Evolutionary conservation across 2,888 invertebrate genomes (phyloP), one percentile per base, ranked within the genome.

Genomic region (Halictus quadricinctus): DNA sequence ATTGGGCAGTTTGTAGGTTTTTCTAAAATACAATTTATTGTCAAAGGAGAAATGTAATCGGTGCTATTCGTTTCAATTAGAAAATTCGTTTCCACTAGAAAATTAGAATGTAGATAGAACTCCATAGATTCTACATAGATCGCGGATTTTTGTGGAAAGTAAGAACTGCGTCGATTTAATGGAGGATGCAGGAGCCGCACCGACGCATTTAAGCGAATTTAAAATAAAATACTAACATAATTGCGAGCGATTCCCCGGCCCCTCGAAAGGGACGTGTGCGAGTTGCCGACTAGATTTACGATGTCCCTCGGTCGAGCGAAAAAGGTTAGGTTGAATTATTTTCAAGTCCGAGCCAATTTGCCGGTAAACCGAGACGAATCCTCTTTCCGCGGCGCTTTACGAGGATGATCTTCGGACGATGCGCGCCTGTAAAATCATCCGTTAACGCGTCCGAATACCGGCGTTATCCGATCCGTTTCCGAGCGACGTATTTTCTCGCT

Each of bases 391-490:
- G 7, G 58, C 41, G 54, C 54, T 58, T 58, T 41, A 58, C 54
- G 69, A 69, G 25, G 60, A 43, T 41, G 3, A 75, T 43, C 75
- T 7, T 54, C 29, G 10, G 21, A 0, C 41, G 29, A 66, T 25
- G 15, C 10, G 21, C n/a, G n/a, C n/a, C 18, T 54, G 80, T 48
- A 58, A 80, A 70, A 80, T 18, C 58, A 78, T 72, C 58, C 7
- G 41, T 25, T 43, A 54, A 77, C 69, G 50, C 43, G 77, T 72
- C 2, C 13, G 78, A 72, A 21, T 43, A 41, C 13, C 6, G 25
- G 60, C 60, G 60, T 41, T 74, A 21, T 79, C 25, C 64, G 50
- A 75, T 79, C 64, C 75, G 75, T 73, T 74, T 74, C 18, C 54
- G 54, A 54, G 54, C 54, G 54, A 54, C 54, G 54, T 54, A 54